These are phyloP conservation scores for Apocrypta bakeri DNA, from an alignment of 1,140 invertebrate species.

Conservation along the genomic window DNA sequence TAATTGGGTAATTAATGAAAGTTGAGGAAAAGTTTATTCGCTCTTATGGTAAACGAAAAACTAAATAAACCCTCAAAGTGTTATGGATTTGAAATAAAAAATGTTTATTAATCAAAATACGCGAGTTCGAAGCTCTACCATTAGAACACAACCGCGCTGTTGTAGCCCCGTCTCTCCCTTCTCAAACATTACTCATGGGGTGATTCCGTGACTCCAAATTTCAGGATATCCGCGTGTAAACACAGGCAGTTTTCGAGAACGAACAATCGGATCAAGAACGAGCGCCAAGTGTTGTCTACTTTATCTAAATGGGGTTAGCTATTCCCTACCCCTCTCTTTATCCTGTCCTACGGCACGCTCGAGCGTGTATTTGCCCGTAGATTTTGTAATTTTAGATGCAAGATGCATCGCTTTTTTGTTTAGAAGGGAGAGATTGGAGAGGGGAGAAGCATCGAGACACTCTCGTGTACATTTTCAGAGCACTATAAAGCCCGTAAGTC, in stretches of 20 bases:
- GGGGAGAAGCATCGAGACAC: no score
- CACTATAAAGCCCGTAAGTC: neutral
- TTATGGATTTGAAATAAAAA: no score
- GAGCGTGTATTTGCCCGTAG: slow-evolving; percentile 55
- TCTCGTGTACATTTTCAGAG: neutral
- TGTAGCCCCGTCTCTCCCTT: neutral
- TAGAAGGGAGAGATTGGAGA: no score
- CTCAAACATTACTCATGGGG: slow-evolving; percentile 7
- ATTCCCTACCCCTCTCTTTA: neutral
- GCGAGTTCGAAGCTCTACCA: no score
- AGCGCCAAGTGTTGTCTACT: slow-evolving; percentile 3
- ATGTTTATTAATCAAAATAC: no score
- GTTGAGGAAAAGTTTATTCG: no score
- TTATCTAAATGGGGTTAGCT: neutral
- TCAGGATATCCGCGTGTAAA: slow-evolving; percentile 35
- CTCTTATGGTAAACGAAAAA: no score
- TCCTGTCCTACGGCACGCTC: slow-evolving; percentile 33
- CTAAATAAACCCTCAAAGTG: no score
- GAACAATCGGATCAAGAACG: slow-evolving; percentile 34
- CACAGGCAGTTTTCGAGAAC: slow-evolving; percentile 26
- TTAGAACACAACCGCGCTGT: neutral
- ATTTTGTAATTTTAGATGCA: slow-evolving; percentile 60
- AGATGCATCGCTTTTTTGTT: neutral
- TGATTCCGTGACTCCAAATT: slow-evolving; percentile 31
- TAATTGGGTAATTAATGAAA: no score